These are phyloP conservation scores for Mesembrinibis cayennensis DNA, from an alignment of 2,113 vertebrate species.

Conservation along the genomic window DNA sequence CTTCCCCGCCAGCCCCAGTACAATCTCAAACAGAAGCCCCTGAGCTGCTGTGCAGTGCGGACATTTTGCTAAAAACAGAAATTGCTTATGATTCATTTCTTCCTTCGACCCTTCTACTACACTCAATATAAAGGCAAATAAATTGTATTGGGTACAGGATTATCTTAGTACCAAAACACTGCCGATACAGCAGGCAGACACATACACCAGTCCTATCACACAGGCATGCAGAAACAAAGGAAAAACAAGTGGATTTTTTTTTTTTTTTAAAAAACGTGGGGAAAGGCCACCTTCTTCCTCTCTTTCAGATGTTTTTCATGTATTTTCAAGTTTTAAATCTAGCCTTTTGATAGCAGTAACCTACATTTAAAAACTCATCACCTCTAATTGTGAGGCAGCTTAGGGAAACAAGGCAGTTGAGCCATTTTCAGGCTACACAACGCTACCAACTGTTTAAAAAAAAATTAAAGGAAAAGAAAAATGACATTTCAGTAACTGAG, in stretches of 20 bases:
- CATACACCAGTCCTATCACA: background rate
- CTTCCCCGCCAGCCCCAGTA: too few species aligned
- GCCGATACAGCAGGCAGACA: background rate
- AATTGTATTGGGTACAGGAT: background rate
- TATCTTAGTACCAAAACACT: background rate
- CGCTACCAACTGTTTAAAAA: background rate
- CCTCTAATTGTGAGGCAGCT: background rate
- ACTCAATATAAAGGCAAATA: background rate
- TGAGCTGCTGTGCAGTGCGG: background rate
- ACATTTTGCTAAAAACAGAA: background rate
- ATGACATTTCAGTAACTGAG: background rate
- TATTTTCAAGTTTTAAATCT: background rate
- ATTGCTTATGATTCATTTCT: background rate
- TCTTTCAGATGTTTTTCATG: background rate
- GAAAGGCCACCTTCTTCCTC: background rate
- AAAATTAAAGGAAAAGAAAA: background rate
- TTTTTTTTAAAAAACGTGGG: background rate
- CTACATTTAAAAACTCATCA: background rate
- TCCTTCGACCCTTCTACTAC: background rate
- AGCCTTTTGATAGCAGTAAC: background rate
- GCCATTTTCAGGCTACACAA: background rate
- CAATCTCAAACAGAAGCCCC: background rate
- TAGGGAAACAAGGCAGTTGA: background rate
- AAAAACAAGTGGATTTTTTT: background rate
- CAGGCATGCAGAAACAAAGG: background rate